Evolutionary conservation across 2,888 invertebrate species (phyloP).

Genomic region (Drosophila ochracea): DNA sequence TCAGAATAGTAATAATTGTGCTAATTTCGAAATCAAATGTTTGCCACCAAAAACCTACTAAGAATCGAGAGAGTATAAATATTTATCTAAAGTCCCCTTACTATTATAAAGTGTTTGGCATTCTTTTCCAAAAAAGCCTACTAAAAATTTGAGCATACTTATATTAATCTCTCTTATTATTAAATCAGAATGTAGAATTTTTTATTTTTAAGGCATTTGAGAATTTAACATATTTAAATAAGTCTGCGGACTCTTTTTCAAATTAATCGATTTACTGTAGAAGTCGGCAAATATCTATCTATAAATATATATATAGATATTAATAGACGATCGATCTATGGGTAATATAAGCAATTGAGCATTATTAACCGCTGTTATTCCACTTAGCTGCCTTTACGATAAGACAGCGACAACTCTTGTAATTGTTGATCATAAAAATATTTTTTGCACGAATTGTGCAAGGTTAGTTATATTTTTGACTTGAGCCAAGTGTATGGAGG

Average conservation of each 20-base stretch:
- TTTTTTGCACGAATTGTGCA: slow-evolving; percentile 57
- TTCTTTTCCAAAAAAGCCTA: neutral
- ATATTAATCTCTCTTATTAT: neutral
- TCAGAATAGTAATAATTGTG: neutral
- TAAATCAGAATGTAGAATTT: neutral
- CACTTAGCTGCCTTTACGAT: slow-evolving; percentile 5
- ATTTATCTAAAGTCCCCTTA: neutral
- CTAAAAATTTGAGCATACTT: neutral
- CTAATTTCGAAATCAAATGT: neutral
- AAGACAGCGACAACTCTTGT: slow-evolving; percentile 21
- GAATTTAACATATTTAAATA: neutral
- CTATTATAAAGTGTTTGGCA: neutral
- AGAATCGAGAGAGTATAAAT: neutral
- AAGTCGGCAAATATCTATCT: neutral
- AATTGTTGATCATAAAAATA: slow-evolving; percentile 6
- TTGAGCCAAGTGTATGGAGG: slow-evolving; percentile 42
- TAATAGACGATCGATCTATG: neutral
- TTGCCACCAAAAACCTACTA: neutral
- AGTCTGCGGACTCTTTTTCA: neutral
- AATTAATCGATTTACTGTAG: neutral
- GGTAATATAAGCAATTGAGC: neutral
- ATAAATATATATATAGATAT: neutral
- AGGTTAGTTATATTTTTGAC: slow-evolving; percentile 67
- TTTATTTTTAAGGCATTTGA: neutral
- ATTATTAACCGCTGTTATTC: slow-evolving; percentile 5